Evolutionary conservation across 2,888 invertebrate genomes (phyloP), one percentile per base, ranked within the genome.

Genomic region (Chrysotoxum bicinctum): DNA sequence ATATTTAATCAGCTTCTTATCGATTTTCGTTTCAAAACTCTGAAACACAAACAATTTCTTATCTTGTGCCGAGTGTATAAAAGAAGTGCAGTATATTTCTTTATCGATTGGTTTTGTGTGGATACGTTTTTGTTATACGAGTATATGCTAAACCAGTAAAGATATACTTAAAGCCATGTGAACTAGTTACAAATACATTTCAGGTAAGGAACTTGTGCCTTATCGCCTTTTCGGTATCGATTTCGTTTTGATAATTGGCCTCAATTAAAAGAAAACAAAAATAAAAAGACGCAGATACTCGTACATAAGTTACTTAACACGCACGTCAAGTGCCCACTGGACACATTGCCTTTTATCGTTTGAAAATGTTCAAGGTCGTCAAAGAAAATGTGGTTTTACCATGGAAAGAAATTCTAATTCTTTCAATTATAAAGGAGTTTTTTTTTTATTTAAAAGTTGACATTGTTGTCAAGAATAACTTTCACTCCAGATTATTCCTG

Each of bases 181-280:
- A 45, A 45, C 30, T 64, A 45, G 30, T 45, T 26, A 43, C 45
- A 30, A 43, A 43, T 45, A 43, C 64, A 50, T 50, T 7, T 45
- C 4, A 48, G 35, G 32, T 3, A 30, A 32, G 50, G 62, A 43
- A 45, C 58, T 52, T 52, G 43, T 62, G 60, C 19, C 43, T 60
- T 82, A 82, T 72, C 66, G 76, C 23, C 52, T 66, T 66, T 56
- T 66, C 12, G 3, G 14, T 66, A 76, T 77, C 82, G 82, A 77
- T 82, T 82, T 82, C 70, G 45, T 60, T 78, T 77, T 66, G 66
- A 78, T 82, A 82, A 78, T 73, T 78, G 68, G 68, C 66, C 82
- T 78, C 64, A 82, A 82, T 82, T 82, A 82, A 82, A 72, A 54
- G 23, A 66, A 52, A 37, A 35, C 10, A 9, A 54, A n/a, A 54